Evolutionary conservation across 2,888 invertebrate species (phyloP), one percentile per base, ranked within the genome.

Genomic region (Notodonta dromedarius): DNA sequence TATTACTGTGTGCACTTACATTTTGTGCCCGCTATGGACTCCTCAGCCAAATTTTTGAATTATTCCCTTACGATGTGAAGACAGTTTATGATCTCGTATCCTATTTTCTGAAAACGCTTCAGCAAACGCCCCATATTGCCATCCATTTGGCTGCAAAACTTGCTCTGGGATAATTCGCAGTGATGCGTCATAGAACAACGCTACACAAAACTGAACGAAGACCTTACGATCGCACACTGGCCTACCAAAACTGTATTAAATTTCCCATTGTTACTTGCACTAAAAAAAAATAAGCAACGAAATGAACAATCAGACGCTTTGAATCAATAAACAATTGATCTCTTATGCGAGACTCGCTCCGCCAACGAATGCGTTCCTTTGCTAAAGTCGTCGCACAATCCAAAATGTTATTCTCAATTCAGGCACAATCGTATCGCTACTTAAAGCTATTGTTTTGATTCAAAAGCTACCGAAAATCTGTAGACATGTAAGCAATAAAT

Each of bases 31-130:
- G 79, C 77, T 82, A 79, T 82, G 78, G 81, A 83, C 81, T 84
- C 69, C 75, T 80, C 77, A 84, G 90, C 91, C 91, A 90, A 90
- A 89, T 90, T 90, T 91, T 91, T 91, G 86, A 91, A 83, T 90
- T 88, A 91, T 87, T 69, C 74, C 78, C 80, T 75, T 84, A 87
- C 79, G 86, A 88, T 87, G 83, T 82, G 85, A 87, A 88, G 84
- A 84, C 83, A 85, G 86, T 91, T 90, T 91, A 91, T 88, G 87
- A 81, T 84, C 78, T 78, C 80, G 75, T 79, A 83, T 86, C 79
- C 80, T 80, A 85, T 86, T 85, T 83, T 84, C 80, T 79, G 77
- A 80, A 83, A 86, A 82, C 78, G 79, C 80, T 86, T 82, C 76
- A 78, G 72, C 75, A 73, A 82, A 77, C 66, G 71, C 72, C 78